Base-by-base conservation (phyloP, 2,888 invertebrate species). In the Cheilosia variabilis region DNA sequence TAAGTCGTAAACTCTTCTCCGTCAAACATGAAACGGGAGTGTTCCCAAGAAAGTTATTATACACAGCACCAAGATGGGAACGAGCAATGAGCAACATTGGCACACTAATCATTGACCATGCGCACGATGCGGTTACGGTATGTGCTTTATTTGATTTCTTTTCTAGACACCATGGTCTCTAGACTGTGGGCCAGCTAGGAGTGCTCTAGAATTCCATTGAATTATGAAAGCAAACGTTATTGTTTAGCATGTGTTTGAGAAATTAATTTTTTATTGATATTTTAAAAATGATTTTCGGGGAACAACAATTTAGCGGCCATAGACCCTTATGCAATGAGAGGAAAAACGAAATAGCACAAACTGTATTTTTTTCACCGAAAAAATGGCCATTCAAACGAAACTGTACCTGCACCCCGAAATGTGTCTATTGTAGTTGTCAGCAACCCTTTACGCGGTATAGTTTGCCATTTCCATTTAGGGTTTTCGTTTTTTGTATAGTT, bases 1-100 rank as follows among this genome's bases (percentile, higher is more conserved):
- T 80, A 81, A 86, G 81, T 80, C 81, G 86, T 86, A 77, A 72
- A 81, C 55, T 76, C 71, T 62, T 68, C 47, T 57, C 53, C 76
- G 75, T 84, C 76, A 77, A 81, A 72, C 76, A 77, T 66, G 86
- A 65, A 86, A 86, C 86, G 86, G 86, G 84, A 79, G 79, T 79
- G 84, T 75, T 84, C 84, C 84, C 79, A 79, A 63, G 79, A 78
- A 82, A 58, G 69, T 41, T 69, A 9, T 45, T 69, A 62, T 34
- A 62, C 60, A 37, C 37, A 37, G 37, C 37, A 68, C 55, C 47
- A 62, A 57, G 57, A 24, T 57, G 52, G 37, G 47, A 68, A 4
- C 13, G 37, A 55, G 31, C 19, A 47, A 68, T 37, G 27, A 66
- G 63, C 52, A 58, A 45, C 65, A 69, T 76, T 81, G 76, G 76